phyloP scores from a whole-genome alignment of 2,888 invertebrate genomes.

The Branchipolynoe longqiensis region DNA sequence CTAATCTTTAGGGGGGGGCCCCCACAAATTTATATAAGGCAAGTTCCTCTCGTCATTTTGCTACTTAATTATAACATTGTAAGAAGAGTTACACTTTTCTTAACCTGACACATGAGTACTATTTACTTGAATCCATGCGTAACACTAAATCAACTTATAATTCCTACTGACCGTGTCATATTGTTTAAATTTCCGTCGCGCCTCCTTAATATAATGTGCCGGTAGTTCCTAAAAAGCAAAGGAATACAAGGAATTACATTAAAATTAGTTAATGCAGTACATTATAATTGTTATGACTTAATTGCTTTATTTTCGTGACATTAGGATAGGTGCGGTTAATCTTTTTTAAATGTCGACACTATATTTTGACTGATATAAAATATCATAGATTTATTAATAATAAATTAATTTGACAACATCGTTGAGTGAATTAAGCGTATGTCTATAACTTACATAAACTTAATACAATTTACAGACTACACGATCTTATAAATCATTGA shows the following conservation, averaged over 20 bases:
- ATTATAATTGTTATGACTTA: background rate
- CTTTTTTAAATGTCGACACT: background rate
- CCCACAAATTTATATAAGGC: too few species aligned
- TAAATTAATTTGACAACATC: too few species aligned
- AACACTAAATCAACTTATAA: background rate
- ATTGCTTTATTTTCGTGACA: background rate
- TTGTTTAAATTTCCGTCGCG: conserved; percentile 77
- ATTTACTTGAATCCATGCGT: background rate
- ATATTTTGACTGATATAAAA: background rate
- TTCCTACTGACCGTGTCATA: conserved; percentile 76
- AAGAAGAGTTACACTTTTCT: background rate
- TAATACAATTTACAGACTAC: too few species aligned
- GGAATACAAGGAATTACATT: too few species aligned
- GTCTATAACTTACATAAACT: too few species aligned
- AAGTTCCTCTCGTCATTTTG: too few species aligned
- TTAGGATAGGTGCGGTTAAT: background rate
- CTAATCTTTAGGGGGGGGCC: too few species aligned
- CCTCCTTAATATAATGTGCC: conserved; percentile 74
- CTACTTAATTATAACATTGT: background rate
- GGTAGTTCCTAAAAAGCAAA: conserved; percentile 72
- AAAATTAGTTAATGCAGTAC: too few species aligned
- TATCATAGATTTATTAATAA: background rate
- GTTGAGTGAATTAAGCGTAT: too few species aligned
- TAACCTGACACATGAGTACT: background rate
- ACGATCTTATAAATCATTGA: too few species aligned